These are phyloP conservation scores for Pungitius pungitius DNA, from an alignment of 2,113 vertebrate genomes.

Conservation along the genomic window DNA sequence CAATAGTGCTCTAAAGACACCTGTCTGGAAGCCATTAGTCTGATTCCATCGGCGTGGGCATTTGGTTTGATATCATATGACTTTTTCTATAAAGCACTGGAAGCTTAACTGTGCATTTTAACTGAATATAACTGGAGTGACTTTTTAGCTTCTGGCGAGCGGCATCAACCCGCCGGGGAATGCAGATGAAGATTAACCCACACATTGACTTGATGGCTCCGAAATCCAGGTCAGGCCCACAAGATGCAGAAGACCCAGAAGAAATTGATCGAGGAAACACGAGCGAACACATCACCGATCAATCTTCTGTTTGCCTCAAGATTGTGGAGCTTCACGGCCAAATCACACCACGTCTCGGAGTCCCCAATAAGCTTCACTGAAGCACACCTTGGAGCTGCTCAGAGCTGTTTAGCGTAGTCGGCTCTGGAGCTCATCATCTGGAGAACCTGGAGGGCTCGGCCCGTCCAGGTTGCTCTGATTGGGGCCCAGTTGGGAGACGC, in stretches of 20 bases:
- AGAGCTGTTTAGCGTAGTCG: not conserved
- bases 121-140: not conserved
- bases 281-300: not conserved
- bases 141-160: not conserved
- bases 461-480: not conserved
- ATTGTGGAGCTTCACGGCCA: not conserved
- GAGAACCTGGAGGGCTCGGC: not conserved
- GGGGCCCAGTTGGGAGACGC: not conserved
- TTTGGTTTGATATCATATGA: not conserved
- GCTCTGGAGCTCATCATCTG: not conserved
- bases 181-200: not conserved
- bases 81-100: not conserved
- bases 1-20: not conserved
- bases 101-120: not conserved
- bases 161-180: not conserved
- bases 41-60: not conserved
- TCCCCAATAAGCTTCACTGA: not conserved
- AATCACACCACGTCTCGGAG: not conserved
- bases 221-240: not conserved
- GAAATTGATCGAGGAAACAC: not conserved
- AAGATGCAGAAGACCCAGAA: not conserved
- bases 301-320: not conserved
- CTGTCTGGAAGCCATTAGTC: not conserved
- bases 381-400: conserved; percentile 11
- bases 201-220: not conserved